These are phyloP conservation scores for Mesodorylaimus sp. DNA, from an alignment of 2,888 invertebrate species.

Conservation along the genomic window DNA sequence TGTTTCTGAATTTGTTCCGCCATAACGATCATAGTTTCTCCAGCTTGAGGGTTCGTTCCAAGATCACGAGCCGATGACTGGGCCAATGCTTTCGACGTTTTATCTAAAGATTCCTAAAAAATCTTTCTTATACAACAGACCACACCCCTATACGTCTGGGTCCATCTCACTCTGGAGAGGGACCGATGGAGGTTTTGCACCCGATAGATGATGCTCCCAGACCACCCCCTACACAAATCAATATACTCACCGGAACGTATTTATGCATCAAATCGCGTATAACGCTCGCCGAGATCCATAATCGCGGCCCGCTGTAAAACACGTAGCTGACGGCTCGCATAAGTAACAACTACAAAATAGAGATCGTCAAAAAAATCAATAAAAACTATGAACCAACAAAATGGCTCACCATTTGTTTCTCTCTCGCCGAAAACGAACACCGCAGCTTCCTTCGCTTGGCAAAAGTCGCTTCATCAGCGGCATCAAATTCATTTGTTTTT, in stretches of 20 bases:
- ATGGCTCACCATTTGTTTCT: neutral
- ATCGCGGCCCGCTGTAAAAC: neutral
- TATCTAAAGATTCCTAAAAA: neutral
- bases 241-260: constrained; percentile 15
- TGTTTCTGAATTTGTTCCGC: no score
- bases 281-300: constrained; percentile 8
- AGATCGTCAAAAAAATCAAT: neutral
- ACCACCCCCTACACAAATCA: neutral
- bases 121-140: neutral
- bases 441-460: neutral
- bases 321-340: neutral
- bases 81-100: neutral
- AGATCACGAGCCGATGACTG: neutral
- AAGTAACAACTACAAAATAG: neutral
- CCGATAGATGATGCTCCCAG: no score
- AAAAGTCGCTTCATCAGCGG: neutral
- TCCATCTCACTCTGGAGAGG: no score
- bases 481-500: no score
- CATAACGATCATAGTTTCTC: no score
- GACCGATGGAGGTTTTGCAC: no score
- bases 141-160: no score
- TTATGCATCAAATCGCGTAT: constrained; percentile 28
- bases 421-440: neutral
- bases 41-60: no score
- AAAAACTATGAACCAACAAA: neutral